Evolutionary conservation across 2,797 vertebrate species (phyloP).

Genomic region (Notolabrus celidotus): DNA sequence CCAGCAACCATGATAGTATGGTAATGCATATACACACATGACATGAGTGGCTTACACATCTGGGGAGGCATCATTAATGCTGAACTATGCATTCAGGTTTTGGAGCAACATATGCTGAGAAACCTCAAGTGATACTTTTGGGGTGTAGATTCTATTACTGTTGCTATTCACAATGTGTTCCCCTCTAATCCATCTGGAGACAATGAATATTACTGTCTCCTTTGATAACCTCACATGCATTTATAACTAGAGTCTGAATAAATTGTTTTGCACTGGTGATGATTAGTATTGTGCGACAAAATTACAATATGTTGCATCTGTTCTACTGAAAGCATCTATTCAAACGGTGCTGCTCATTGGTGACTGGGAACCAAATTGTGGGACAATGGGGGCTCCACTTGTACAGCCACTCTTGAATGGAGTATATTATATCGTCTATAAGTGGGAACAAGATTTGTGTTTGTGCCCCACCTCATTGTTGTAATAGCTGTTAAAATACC

Average conservation of each 20-base stretch:
- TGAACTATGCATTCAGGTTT: too few relatives aligned
- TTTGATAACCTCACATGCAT: conserved; percentile 40
- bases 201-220: conserved; percentile 36
- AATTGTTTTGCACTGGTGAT: conserved; percentile 33
- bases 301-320: conserved; percentile 46
- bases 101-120: too few relatives aligned
- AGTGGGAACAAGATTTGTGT: conserved; percentile 64
- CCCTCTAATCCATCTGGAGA: conserved; percentile 17
- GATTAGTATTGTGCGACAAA: conserved; percentile 42
- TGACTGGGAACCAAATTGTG: conserved; percentile 39
- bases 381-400: conserved; percentile 53
- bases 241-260: conserved; percentile 32
- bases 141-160: background rate
- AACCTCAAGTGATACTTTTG: background rate
- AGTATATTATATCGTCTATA: conserved; percentile 53
- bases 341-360: conserved; percentile 31
- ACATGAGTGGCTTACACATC: too few relatives aligned
- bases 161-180: conserved; percentile 2
- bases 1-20: too few relatives aligned
- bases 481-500: conserved; percentile 60
- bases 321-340: conserved; percentile 52
- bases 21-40: too few relatives aligned
- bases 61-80: too few relatives aligned
- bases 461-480: conserved; percentile 40
- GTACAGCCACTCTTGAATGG: conserved; percentile 47